phyloP scores from a whole-genome alignment of 2,888 invertebrate species.

The Mythimna albipuncta region DNA sequence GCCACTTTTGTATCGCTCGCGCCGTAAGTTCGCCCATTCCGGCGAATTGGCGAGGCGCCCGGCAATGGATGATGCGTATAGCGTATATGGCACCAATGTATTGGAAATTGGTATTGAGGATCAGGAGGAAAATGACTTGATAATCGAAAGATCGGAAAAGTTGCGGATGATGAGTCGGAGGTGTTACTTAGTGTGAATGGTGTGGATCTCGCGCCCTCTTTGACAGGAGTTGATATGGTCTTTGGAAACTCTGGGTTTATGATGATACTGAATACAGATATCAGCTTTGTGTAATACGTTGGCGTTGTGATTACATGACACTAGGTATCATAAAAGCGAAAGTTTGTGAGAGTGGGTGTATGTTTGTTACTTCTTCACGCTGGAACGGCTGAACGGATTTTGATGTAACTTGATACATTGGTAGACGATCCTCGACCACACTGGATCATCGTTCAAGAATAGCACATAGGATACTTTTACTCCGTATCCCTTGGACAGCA shows the following conservation, averaged over 20 bases:
- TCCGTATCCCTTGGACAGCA: too few relatives aligned
- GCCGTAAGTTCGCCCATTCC: slow-evolving; percentile 52
- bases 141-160: slow-evolving; percentile 57
- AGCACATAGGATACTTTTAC: too few relatives aligned
- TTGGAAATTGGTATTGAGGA: slow-evolving; percentile 59
- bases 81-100: slow-evolving; percentile 50
- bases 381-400: too few relatives aligned
- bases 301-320: too few relatives aligned
- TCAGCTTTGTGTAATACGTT: background rate
- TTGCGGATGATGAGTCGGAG: slow-evolving; percentile 41
- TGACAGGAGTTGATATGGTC: background rate
- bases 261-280: background rate
- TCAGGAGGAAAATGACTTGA: slow-evolving; percentile 49
- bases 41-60: slow-evolving; percentile 51
- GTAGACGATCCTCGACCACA: too few relatives aligned
- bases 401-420: too few relatives aligned
- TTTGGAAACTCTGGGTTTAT: background rate
- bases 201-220: slow-evolving; percentile 5
- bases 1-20: slow-evolving; percentile 56
- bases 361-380: background rate
- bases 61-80: slow-evolving; percentile 44
- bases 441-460: too few relatives aligned
- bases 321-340: too few relatives aligned
- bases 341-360: too few relatives aligned
- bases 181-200: slow-evolving; percentile 4